Evolutionary conservation across 2,797 vertebrate genomes (phyloP).

Genomic region (Urosaurus nigricauda): DNA sequence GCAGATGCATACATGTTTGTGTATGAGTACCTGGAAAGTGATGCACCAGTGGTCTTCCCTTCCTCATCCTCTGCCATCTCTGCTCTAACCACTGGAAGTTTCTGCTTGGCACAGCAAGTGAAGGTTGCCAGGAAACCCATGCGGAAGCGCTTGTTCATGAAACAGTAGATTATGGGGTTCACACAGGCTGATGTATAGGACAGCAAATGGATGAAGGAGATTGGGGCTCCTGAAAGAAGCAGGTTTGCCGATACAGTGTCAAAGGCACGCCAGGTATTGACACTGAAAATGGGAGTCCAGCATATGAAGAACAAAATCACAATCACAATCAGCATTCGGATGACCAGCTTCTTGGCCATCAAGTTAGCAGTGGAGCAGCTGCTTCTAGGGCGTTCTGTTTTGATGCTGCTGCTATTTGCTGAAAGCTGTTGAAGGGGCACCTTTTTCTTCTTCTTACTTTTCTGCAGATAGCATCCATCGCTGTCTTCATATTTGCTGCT

Average conservation of each 20-base stretch:
- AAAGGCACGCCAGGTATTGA: conserved; percentile 95
- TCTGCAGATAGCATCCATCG: conserved; percentile 91
- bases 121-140: conserved; percentile 90
- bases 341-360: conserved; percentile 95
- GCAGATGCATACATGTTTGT: conserved; percentile 78
- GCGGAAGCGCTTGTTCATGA: conserved; percentile 97
- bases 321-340: conserved; percentile 97
- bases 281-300: conserved; percentile 95
- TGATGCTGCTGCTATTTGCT: conserved; percentile 50
- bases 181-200: conserved; percentile 96
- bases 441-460: conserved; percentile 78
- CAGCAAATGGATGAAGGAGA: conserved; percentile 96
- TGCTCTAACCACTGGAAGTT: conserved; percentile 52
- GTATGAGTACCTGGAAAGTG: conserved; percentile 84
- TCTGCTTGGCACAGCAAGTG: conserved; percentile 79
- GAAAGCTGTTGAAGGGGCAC: conserved; percentile 78
- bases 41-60: conserved; percentile 80
- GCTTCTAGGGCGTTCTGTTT: conserved; percentile 81
- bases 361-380: conserved; percentile 88
- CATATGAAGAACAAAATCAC: conserved; percentile 96
- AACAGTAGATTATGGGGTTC: conserved; percentile 98
- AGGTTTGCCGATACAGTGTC: conserved; percentile 85
- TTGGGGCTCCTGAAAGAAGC: conserved; percentile 92
- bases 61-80: conserved; percentile 80
- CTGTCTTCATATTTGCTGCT: conserved; percentile 84